Base-by-base conservation (phyloP, 2,888 invertebrate genomes). In the Diarsia brunnea region DNA sequence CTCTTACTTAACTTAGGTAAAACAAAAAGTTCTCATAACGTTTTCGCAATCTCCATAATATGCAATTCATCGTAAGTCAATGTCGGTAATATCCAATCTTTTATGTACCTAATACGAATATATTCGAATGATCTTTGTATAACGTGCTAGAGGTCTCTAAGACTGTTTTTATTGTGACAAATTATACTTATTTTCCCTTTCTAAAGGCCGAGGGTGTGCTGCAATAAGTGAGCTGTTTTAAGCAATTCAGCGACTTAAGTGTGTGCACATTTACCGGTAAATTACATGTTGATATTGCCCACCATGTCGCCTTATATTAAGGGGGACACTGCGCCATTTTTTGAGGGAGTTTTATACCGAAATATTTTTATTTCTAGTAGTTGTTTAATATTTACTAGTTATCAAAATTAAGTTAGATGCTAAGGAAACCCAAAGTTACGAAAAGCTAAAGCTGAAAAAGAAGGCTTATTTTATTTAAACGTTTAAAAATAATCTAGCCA, bases 21-120 rank as follows among this genome's bases (percentile, higher is more conserved):
- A 75, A 84, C 76, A 61, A 65, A 70, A 75, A 67, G 11, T 21
- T 51, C 49, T 31, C 38, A 64, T 68, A 55, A 73, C 47, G 63
- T 66, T 45, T 69, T 78, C 45, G 63, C 51, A 79, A 81, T 74
- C 61, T 65, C 38, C 11, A 53, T 71, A 71, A 78, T 51, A 67
- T 73, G 79, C 75, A 73, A 84, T 61, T 82, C 82, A 79, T 67
- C 51, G 51, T 61, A 53, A 69, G 82, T 65, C 66, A 67, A 73
- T 73, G 49, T 76, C 24, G 31, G 72, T 74, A 71, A 66, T 65
- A 71, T 51, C 69, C 51, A 64, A 73, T 84, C 16, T 70, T 70
- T 70, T 64, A 66, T 66, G 47, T 60, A 64, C 55, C 27, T 58
- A 69, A 65, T 38, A 73, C 60, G 47, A 16, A 82, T 49, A 63